Percentiles rank a stretch among this genome's conserved stretches.
Conservation (phyloP, 2,113 vertebrate species). For the Pollimyrus isidori region DNA sequence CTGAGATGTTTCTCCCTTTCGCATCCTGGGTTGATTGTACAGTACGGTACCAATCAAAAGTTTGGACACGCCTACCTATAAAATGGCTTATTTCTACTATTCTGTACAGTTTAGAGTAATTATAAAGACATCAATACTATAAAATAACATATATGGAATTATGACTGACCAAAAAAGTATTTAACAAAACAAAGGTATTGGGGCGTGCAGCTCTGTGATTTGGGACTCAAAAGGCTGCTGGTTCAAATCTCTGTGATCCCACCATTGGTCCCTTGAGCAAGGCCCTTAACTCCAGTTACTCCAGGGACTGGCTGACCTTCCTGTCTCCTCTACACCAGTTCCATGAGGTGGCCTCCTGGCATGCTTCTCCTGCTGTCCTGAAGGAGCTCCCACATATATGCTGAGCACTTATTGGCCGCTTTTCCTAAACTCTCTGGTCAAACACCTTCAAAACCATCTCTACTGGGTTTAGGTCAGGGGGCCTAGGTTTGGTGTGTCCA, state of each 20-base stretch:
- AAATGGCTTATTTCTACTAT: neutral
- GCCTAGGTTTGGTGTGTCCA: neutral
- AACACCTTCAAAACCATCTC: neutral
- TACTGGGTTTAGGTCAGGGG: neutral
- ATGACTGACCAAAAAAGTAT: neutral
- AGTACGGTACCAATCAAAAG: neutral
- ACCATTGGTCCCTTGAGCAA: neutral
- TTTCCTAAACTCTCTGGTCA: neutral
- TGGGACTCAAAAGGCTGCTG: neutral
- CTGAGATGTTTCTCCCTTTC: neutral
- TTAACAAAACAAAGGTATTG: neutral
- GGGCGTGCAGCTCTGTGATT: neutral
- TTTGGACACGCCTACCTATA: neutral
- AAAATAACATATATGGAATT: neutral
- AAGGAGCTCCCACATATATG: neutral
- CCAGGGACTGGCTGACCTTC: neutral
- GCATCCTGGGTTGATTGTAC: neutral
- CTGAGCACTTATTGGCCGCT: neutral
- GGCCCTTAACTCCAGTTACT: neutral
- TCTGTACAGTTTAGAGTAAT: neutral
- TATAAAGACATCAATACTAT: neutral
- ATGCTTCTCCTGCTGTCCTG: neutral
- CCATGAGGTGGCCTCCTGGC: neutral
- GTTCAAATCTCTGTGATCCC: too few species aligned
- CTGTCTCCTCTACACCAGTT: neutral